Evolutionary conservation across 2,888 invertebrate genomes (phyloP), one percentile per base, ranked within the genome.

Genomic region (Drosophila fulvimacula): DNA sequence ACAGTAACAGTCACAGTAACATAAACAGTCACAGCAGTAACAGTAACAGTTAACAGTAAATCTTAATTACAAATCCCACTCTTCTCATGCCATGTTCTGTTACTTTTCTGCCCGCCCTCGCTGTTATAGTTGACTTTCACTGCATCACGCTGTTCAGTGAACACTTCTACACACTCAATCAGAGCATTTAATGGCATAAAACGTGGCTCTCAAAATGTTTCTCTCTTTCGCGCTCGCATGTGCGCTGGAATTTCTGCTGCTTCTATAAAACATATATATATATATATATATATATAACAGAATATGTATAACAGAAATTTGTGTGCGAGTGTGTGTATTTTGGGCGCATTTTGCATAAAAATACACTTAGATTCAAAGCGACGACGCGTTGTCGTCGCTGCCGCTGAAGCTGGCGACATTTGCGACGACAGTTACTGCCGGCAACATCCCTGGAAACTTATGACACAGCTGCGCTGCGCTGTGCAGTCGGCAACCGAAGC

Each of bases 401-500:
- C 32, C 30, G 30, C 56, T 69, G 74, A 17, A 72, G 77, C 70
- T 79, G 77, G 79, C 79, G 89, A 87, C 89, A 84, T 88, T 88
- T 83, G 88, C 84, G 89, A 87, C 87, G 89, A 84, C 89, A 89
- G 88, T 83, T 78, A 83, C 83, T 88, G 83, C 88, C 89, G 79
- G 65, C 79, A 48, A 48, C 46, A 76, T 75, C 88, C 79, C 84
- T 84, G 89, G 83, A 83, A 83, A 83, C 88, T 83, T 83, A 83
- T 88, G 83, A 62, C 68, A 67, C 52, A 34, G 38, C 42, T 41
- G 42, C 41, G 32, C 49, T n/a, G 19, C 15, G 44, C 24, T 30
- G 1, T 30, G 27, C 27, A 7, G 88, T 83, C 89, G 76, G 65
- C 79, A 46, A 27, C 46, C 13, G 24, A 15, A 49, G 49, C 52